Evolutionary conservation across 2,888 invertebrate species (phyloP).

Genomic region (Stratiomys singularior): DNA sequence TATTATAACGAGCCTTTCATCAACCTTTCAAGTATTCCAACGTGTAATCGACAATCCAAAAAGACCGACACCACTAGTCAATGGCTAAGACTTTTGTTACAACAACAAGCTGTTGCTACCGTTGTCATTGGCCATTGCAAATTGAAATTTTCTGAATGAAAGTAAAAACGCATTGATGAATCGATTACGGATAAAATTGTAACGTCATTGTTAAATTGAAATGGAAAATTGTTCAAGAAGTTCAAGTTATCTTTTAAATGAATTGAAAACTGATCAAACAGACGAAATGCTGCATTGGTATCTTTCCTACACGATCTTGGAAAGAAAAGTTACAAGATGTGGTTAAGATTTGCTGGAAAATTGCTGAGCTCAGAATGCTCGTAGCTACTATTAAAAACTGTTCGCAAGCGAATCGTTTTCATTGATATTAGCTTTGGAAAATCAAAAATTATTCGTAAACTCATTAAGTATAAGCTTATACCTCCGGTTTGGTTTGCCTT

Average conservation of each 20-base stretch:
- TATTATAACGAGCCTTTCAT: conserved; percentile 20
- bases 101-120: no score
- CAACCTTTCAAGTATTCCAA: conserved; percentile 9
- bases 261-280: neutral
- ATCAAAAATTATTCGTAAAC: no score
- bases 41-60: neutral
- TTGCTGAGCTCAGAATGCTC: no score
- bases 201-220: conserved; percentile 34
- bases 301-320: no score
- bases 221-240: conserved; percentile 7
- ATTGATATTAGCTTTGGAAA: no score
- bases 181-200: conserved; percentile 33
- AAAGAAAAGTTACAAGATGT: no score
- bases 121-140: neutral
- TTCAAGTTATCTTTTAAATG: neutral
- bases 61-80: conserved; percentile 14
- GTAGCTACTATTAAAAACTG: no score
- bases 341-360: no score
- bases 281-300: neutral
- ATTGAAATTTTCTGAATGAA: conserved; percentile 5
- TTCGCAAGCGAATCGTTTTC: no score
- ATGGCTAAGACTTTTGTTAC: neutral
- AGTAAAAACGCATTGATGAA: conserved; percentile 32
- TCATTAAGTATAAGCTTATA: no score
- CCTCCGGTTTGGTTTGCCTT: no score